Conservation (phyloP, 2,888 invertebrate genomes). For the Scaptodrosophila latifasciaeformis region DNA sequence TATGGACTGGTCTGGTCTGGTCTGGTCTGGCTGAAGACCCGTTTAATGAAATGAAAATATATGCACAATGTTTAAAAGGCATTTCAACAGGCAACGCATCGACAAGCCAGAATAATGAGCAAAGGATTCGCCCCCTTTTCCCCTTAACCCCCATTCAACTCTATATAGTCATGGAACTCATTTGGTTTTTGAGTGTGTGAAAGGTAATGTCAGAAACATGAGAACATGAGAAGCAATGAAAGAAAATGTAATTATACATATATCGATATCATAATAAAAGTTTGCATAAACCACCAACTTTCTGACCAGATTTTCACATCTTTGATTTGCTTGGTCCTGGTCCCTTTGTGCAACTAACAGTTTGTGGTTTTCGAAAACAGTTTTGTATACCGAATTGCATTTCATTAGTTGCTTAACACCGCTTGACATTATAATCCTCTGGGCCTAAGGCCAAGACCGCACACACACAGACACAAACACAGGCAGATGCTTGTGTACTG, state of each 20-base stretch:
- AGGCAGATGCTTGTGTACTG: too few relatives aligned
- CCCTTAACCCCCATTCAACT: too few relatives aligned
- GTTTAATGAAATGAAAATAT: constrained; percentile 2
- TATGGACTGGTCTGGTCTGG: too few relatives aligned
- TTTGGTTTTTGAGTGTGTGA: too few relatives aligned
- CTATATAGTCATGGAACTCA: too few relatives aligned
- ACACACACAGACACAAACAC: not conserved
- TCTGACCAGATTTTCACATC: too few relatives aligned
- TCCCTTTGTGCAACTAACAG: constrained; percentile 12
- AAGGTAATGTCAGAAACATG: too few relatives aligned
- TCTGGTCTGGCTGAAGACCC: too few relatives aligned
- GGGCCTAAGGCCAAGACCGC: not conserved
- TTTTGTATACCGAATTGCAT: constrained; percentile 29
- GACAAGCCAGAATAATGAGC: too few relatives aligned
- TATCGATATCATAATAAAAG: not conserved
- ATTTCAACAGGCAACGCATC: too few relatives aligned
- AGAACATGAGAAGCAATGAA: not conserved
- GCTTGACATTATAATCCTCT: constrained; percentile 37
- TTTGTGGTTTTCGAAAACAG: not conserved
- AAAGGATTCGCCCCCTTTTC: too few relatives aligned
- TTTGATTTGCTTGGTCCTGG: not conserved
- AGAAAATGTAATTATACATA: not conserved
- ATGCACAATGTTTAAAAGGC: not conserved
- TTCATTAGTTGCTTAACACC: constrained; percentile 36
- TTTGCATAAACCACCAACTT: too few relatives aligned